Percentiles rank a stretch among this genome's conserved stretches.
phyloP scores from a whole-genome alignment of 2,797 vertebrate genomes.

The Strix occidentalis region DNA sequence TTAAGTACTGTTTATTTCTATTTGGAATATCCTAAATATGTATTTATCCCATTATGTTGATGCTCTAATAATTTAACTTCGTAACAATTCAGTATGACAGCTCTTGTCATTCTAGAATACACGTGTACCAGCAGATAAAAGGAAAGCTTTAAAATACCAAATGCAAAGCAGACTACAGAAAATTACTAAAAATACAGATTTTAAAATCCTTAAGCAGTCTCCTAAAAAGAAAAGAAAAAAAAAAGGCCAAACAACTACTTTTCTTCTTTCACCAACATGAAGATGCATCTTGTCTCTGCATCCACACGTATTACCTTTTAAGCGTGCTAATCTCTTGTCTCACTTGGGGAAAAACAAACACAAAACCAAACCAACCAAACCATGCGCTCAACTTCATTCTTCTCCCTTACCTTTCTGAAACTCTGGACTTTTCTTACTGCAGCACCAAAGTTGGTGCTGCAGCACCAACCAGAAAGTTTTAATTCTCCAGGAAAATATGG shows the following conservation, averaged over 20 bases:
- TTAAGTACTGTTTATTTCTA: not conserved
- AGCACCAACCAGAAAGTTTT: not conserved
- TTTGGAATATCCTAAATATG: not conserved
- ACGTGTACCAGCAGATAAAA: not conserved
- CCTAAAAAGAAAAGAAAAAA: not conserved
- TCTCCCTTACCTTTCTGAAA: not conserved
- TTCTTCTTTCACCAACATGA: not conserved
- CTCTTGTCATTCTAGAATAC: not conserved
- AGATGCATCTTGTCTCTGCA: not conserved
- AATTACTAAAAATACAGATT: not conserved
- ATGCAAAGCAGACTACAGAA: not conserved
- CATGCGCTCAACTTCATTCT: not conserved
- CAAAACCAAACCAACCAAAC: not conserved
- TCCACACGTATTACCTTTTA: not conserved
- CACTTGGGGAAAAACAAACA: not conserved
- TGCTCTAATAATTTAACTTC: not conserved
- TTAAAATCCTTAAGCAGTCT: not conserved
- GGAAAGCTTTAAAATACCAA: not conserved
- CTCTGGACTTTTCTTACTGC: not conserved
- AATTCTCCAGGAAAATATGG: not conserved
- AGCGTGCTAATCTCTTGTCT: not conserved
- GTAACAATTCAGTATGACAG: not conserved
- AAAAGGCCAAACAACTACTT: not conserved
- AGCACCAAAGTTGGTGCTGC: not conserved
- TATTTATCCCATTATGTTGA: not conserved